These are phyloP conservation scores for Aleiodes leptofemur DNA, from an alignment of 2,888 invertebrate genomes.

Conservation along the genomic window DNA sequence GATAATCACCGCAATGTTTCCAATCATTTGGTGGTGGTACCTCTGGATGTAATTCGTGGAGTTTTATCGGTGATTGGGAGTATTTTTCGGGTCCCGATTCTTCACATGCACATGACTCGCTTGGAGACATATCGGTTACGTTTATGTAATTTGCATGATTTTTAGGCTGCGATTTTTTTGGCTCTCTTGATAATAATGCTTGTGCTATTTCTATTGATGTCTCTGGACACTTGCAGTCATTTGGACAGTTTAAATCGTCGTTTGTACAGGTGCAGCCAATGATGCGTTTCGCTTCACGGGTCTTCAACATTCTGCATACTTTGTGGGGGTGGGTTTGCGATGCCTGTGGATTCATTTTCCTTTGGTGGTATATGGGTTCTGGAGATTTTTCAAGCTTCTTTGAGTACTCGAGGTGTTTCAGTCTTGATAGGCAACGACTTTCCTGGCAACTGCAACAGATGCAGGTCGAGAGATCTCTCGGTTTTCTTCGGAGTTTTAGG, in stretches of 20 bases:
- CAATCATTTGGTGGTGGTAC: conserved; percentile 47
- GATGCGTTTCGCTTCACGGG: conserved; percentile 42
- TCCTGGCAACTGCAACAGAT: conserved; percentile 37
- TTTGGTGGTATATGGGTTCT: conserved; percentile 23
- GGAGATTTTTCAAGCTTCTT: conserved; percentile 10
- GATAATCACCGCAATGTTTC: conserved; percentile 49
- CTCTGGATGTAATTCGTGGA: conserved; percentile 47
- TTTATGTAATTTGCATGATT: conserved; percentile 8
- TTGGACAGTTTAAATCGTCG: conserved; percentile 43
- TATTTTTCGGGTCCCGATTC: neutral
- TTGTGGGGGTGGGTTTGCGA: conserved; percentile 32
- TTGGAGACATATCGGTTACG: neutral
- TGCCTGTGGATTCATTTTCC: conserved; percentile 22
- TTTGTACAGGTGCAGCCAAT: conserved; percentile 47
- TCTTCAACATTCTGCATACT: conserved; percentile 47
- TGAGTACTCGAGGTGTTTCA: conserved; percentile 12
- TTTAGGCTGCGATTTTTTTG: neutral
- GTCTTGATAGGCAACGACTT: neutral
- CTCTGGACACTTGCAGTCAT: conserved; percentile 51
- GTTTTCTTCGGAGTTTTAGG: neutral
- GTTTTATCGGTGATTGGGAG: too few relatives aligned
- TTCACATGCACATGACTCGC: conserved; percentile 25
- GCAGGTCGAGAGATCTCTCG: conserved; percentile 14
- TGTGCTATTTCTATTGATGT: conserved; percentile 22
- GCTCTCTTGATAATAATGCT: neutral